These are phyloP conservation scores for Lithophane socia DNA, from an alignment of 2,888 invertebrate species.

Conservation along the genomic window DNA sequence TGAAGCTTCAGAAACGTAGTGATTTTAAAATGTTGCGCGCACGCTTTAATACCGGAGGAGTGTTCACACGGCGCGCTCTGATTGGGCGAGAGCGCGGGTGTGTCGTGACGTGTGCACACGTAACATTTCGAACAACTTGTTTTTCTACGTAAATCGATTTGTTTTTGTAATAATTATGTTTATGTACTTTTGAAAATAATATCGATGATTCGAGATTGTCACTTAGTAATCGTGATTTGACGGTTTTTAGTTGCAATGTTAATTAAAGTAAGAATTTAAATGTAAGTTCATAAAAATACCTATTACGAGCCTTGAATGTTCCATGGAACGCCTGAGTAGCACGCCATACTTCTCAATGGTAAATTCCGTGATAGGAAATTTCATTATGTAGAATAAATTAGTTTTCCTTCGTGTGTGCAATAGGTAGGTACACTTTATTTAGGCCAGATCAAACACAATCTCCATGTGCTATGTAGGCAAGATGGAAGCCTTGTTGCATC, in stretches of 20 bases:
- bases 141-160: constrained; percentile 62
- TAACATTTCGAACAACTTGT: constrained; percentile 63
- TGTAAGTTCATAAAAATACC: not conserved
- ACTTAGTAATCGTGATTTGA: not conserved
- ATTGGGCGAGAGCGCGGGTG: constrained; percentile 87
- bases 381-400: not conserved
- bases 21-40: constrained; percentile 72
- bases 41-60: constrained; percentile 82
- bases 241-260: not conserved
- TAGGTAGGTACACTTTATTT: not conserved
- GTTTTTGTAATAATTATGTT: constrained; percentile 67
- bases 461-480: constrained; percentile 42
- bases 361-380: not conserved
- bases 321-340: too few species aligned
- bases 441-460: constrained; percentile 30
- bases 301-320: not conserved
- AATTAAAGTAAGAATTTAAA: not conserved
- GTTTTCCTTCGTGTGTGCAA: not conserved
- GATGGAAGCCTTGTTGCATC: constrained; percentile 62
- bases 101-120: constrained; percentile 77
- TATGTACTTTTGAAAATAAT: constrained; percentile 32
- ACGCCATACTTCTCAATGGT: not conserved
- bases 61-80: constrained; percentile 75
- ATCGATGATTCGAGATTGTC: not conserved
- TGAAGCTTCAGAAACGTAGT: constrained; percentile 57